Conservation (phyloP, 2,797 vertebrate species). For the Sebastolobus altivelis region DNA sequence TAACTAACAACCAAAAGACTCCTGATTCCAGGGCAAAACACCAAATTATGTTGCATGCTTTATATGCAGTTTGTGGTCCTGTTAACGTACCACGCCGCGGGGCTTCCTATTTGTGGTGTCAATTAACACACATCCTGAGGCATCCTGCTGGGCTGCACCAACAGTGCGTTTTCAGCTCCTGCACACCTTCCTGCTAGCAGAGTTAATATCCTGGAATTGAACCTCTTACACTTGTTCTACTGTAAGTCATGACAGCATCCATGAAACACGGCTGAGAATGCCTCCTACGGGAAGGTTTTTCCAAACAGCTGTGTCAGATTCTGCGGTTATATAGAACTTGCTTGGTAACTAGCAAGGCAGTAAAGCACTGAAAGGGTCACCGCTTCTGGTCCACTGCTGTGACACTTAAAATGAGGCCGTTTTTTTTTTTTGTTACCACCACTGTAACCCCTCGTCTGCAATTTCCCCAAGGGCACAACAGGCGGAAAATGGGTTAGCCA, state of each 20-base stretch:
- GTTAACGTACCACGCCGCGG: not conserved
- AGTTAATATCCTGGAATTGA: not conserved
- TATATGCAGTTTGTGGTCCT: not conserved
- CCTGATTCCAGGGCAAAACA: not conserved
- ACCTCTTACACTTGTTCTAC: not conserved
- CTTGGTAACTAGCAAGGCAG: constrained; percentile 20
- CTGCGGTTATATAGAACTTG: constrained; percentile 16
- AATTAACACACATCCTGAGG: not conserved
- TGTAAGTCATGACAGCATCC: constrained; percentile 20
- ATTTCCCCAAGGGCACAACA: constrained; percentile 5
- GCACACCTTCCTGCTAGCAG: not conserved
- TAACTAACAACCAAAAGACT: not conserved
- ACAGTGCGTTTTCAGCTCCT: not conserved
- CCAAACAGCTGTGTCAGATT: constrained; percentile 43
- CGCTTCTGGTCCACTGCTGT: constrained; percentile 20
- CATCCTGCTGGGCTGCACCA: not conserved
- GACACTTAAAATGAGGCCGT: constrained; percentile 12
- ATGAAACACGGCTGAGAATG: not conserved
- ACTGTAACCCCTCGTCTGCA: not conserved
- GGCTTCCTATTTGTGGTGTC: not conserved
- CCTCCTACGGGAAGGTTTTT: constrained; percentile 13
- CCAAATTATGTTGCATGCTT: not conserved
- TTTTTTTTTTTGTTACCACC: not conserved
- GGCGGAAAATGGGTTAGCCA: constrained; percentile 29
- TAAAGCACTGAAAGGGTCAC: constrained; percentile 44